Conservation (phyloP, 2,888 invertebrate species). For the Lasioglossum pauxillum region DNA sequence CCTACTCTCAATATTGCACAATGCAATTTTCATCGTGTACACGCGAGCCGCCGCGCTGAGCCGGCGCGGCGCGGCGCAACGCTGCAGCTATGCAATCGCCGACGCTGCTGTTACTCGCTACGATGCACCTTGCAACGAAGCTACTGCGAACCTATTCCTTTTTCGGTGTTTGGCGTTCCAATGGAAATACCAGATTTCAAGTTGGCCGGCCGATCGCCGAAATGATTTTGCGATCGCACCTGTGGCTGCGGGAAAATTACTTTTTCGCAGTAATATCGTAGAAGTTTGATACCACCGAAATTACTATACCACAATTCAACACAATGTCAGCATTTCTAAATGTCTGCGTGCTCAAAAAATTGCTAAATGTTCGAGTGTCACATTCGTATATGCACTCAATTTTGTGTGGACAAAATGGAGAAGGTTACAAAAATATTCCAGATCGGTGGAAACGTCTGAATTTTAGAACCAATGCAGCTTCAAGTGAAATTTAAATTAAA, state of each 20-base stretch:
- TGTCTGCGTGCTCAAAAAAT: too few species aligned
- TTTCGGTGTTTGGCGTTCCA: constrained; percentile 34
- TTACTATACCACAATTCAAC: too few species aligned
- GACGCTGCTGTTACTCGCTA: neutral
- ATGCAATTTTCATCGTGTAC: constrained; percentile 79
- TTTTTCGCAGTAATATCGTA: neutral
- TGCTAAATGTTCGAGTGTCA: too few species aligned
- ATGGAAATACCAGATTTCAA: constrained; percentile 46
- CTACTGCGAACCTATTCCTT: constrained; percentile 28
- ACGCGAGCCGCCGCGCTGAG: constrained; percentile 34
- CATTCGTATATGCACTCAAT: too few species aligned
- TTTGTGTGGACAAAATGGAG: too few species aligned
- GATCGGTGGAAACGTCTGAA: too few species aligned
- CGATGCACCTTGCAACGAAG: neutral
- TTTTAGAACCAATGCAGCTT: too few species aligned
- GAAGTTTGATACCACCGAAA: too few species aligned
- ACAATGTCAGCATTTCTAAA: too few species aligned
- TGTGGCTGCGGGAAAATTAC: neutral
- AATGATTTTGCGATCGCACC: constrained; percentile 31
- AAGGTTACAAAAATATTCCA: too few species aligned
- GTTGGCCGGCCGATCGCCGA: constrained; percentile 13
- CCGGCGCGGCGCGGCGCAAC: neutral
- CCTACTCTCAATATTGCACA: constrained; percentile 79
- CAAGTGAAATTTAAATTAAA: too few species aligned
- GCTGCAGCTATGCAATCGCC: constrained; percentile 40